Evolutionary conservation across 2,888 invertebrate species (phyloP), one percentile per base, ranked within the genome.

Genomic region (Spodoptera littoralis): DNA sequence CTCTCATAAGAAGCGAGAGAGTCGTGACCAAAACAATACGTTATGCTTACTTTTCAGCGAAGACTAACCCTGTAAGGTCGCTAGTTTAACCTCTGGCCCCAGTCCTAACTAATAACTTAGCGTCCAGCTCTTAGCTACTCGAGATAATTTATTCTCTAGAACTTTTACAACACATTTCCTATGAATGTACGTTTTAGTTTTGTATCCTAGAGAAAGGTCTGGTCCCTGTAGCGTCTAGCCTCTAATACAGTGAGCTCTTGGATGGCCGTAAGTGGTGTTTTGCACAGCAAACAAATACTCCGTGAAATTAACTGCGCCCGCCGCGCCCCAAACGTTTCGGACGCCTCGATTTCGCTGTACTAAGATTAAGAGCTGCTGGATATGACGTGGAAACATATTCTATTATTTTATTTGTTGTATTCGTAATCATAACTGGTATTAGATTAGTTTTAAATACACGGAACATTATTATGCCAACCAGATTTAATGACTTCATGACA

Each of bases 271-370:
- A 88, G 85, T 87, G 84, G 84, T 85, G 84, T 90, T 88, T 88
- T 84, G 84, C 82, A 83, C 83, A 77, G 83, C 85, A 89, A 89
- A 90, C 90, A 92, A 92, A 91, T 91, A 90, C 88, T 84, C 86
- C 86, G 89, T 88, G 88, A 91, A 92, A 91, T 92, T 89, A 90
- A 90, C 88, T 88, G 84, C 86, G 84, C 84, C 76, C 85, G 84
- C 84, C 79, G 79, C 84, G 83, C 82, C 80, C 81, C 78, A 76
- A 81, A 84, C 83, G 80, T 85, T 87, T 87, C 83, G 84, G 84
- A 87, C 85, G 89, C 84, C 82, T 80, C 77, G 81, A 77, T 79
- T 82, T 79, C 68, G 75, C 73, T 76, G 64, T 59, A 41, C 77
- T 22, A 27, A 22, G 71, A 72, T 66, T 49, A 73, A 77, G 4